Base-by-base conservation (phyloP, 64 coral and sea anemone genomes). In the Montipora efflorescens region DNA sequence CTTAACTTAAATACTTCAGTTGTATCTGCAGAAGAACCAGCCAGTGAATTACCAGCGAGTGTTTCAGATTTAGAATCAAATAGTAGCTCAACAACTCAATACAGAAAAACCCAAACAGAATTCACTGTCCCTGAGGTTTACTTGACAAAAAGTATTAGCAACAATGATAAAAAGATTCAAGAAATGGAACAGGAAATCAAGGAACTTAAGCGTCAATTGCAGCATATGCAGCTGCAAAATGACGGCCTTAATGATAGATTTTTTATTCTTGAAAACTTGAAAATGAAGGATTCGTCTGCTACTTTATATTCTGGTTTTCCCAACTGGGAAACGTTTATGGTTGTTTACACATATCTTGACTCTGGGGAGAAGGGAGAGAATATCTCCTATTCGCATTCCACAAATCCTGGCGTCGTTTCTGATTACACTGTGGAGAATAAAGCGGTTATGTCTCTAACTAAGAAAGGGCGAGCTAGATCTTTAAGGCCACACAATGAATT, bases 291-390 rank as follows among this genome's bases (percentile, higher is more conserved):
- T 59, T 53, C 6, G 16, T 23, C 89, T 61, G 55, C 45, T 67
- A 48, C 57, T 28, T 91, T 95, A 61, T 83, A 22, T 53, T 68
- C 64, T 68, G 64, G 64, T 68, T 68, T 68, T 68, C 64, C 64
- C 64, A 68, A 68, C 64, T 68, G 64, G 64, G 64, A 68, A 68
- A 68, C 64, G 8, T 68, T 68, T 68, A 19, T 68, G 64, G 64
- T 68, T 68, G 64, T 68, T 81, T 88, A 67, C 47, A 95, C 71
- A 12, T 88, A 91, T 55, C 82, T 91, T 52, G 89, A 87, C 47
- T 80, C 93, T 53, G 93, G 81, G 28, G 66, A 95, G 18, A 15
- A 15, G 45, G 72, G 88, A 80, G 53, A 91, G 64, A 95, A 95
- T 49, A 75, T 92, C 15, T 57, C 18, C 10, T 95, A 92, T 25